A percentile compares a stretch with the other conserved stretches of the same genome.
phyloP scores from a whole-genome alignment of 2,888 invertebrate genomes.

The Scelioninae gen. 1 region DNA sequence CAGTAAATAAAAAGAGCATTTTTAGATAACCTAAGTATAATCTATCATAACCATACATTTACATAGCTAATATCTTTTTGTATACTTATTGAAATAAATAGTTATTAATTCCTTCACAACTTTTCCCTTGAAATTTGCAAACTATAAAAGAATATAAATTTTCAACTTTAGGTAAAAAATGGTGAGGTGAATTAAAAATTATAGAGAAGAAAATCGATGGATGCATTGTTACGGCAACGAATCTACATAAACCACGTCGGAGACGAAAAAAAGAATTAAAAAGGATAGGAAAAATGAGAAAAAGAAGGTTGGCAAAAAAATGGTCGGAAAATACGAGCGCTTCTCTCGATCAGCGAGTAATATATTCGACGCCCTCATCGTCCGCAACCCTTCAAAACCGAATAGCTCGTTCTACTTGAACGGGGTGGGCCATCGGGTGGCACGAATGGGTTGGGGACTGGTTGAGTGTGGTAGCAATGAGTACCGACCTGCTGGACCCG shows the following conservation, averaged over 20 bases:
- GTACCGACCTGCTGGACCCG: slow-evolving; percentile 72
- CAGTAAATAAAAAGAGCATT: too few relatives aligned
- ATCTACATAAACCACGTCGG: slow-evolving; percentile 28
- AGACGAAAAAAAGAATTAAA: slow-evolving; percentile 15
- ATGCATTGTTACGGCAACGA: background rate
- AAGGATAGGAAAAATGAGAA: too few relatives aligned
- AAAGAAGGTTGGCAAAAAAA: slow-evolving; percentile 27
- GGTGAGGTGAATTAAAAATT: too few relatives aligned
- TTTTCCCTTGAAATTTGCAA: too few relatives aligned
- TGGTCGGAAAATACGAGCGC: slow-evolving; percentile 52
- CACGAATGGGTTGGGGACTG: slow-evolving; percentile 43
- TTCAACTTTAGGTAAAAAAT: too few relatives aligned
- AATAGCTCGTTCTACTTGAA: slow-evolving; percentile 69
- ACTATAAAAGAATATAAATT: too few relatives aligned
- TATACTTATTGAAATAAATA: too few relatives aligned
- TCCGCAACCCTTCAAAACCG: slow-evolving; percentile 63
- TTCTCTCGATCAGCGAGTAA: slow-evolving; percentile 72
- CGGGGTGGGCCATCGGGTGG: slow-evolving; percentile 57
- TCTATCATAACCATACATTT: too few relatives aligned
- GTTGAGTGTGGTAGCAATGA: slow-evolving; percentile 67
- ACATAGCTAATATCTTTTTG: too few relatives aligned
- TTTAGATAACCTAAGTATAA: too few relatives aligned
- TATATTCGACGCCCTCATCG: slow-evolving; percentile 73
- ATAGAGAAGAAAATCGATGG: background rate
- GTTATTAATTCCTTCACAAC: too few relatives aligned